Conservation (phyloP, 2,888 invertebrate species). For the Rambutsinella grinnellia region DNA sequence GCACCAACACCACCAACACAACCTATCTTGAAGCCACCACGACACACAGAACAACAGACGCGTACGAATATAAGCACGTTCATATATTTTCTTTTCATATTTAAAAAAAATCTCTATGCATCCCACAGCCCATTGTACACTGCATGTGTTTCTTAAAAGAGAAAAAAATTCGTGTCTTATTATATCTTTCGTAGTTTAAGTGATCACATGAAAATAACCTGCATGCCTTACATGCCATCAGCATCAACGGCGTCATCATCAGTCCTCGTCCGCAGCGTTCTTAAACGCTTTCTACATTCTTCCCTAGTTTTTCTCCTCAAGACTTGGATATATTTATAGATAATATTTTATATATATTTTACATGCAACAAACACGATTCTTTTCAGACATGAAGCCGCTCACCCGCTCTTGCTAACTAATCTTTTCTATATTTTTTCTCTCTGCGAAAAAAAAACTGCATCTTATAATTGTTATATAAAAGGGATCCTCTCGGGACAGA, state of each 20-base stretch:
- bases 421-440: background rate
- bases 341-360: no score
- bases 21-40: slow-evolving; percentile 7
- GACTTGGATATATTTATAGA: background rate
- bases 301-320: background rate
- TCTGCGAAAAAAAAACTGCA: slow-evolving; percentile 14
- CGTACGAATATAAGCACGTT: background rate
- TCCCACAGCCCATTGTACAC: slow-evolving; percentile 27
- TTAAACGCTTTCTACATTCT: slow-evolving; percentile 2
- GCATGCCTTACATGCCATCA: background rate
- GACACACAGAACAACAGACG: no score
- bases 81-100: background rate
- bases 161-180: background rate
- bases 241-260: background rate
- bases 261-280: background rate
- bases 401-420: slow-evolving; percentile 3
- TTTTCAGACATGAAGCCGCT: no score
- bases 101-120: background rate
- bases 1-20: slow-evolving; percentile 43
- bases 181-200: background rate
- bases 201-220: slow-evolving; percentile 45
- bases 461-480: slow-evolving; percentile 38
- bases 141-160: slow-evolving; percentile 1
- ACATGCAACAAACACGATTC: no score
- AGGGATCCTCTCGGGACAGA: background rate